Evolutionary conservation across 2,113 vertebrate genomes (phyloP), one percentile per base, ranked within the genome.

Genomic region (Panthera uncia): DNA sequence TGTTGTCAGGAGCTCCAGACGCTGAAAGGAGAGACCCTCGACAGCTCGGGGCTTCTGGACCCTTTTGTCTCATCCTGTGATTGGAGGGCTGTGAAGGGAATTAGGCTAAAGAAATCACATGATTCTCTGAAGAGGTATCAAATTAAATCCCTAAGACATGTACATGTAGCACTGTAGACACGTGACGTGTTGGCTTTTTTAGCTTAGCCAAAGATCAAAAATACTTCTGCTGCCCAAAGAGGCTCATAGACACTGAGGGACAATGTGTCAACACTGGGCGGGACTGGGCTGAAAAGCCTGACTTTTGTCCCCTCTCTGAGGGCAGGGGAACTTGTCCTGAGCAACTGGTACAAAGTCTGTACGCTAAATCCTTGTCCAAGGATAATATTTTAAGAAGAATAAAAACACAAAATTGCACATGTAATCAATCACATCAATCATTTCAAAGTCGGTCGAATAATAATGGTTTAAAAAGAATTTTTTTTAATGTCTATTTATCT

Each of bases 181-280:
- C 1, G n/a, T 27, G 82, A 87, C 38, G 3, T 23, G 7, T 33
- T 45, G 48, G 36, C 57, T 76, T 71, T 69, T 63, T 74, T 27
- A 85, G 48, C 55, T 74, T 21, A 85, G 48, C 55, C 15, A 57
- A 66, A 74, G 19, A 68, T 4, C 3, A 81, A 86, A 73, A 45
- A 66, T 4, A 0, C 48, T n/a, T 52, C 1, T 21, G 45, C 5
- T 63, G 57, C 31, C n/a, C 15, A 7, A 25, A 86, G 61, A 18
- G 61, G 89, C 21, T 76, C 38, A 2, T 0, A 6, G 7, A 10
- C 0, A 2, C 68, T 0, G 0, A 25, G 57, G 14, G 52, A 29
- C 45, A 31, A n/a, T 4, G 33, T 19, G 31, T 57, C 38, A 4
- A 31, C 4, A 8, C n/a, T 1, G 3, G 8, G n/a, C 1, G 0